phyloP scores from a whole-genome alignment of 2,888 invertebrate genomes.

The Hyposoter dolosus region DNA sequence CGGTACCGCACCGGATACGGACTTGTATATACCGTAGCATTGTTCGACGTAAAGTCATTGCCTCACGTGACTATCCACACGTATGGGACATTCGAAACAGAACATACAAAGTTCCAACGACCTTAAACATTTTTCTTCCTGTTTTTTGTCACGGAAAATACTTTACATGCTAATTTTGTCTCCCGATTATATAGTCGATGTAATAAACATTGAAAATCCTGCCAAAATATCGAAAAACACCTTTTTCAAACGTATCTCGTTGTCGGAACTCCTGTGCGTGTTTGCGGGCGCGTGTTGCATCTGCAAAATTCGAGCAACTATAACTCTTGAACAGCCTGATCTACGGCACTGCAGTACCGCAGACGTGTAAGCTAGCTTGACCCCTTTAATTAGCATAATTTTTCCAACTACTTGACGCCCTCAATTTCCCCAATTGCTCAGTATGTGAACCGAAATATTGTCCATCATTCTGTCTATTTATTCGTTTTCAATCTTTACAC shows the following conservation, averaged over 20 bases:
- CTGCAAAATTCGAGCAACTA: conserved; percentile 3
- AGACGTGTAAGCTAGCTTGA: neutral
- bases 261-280: neutral
- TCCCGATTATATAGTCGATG: neutral
- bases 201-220: neutral
- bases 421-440: neutral
- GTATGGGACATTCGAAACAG: conserved; percentile 15
- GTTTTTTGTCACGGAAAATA: neutral
- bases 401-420: neutral
- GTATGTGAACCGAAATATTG: neutral
- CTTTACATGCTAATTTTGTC: neutral
- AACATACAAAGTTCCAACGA: neutral
- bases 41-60: conserved; percentile 64
- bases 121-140: neutral
- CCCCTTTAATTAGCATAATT: conserved; percentile 5
- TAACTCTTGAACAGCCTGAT: neutral
- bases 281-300: neutral
- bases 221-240: neutral
- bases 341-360: conserved; percentile 16
- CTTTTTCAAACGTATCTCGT: neutral
- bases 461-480: neutral
- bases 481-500: neutral
- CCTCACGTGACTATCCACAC: conserved; percentile 45
- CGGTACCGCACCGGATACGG: conserved; percentile 65
- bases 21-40: conserved; percentile 64